Conservation (phyloP, 2,113 vertebrate genomes). For the Gymnobelideus leadbeateri region DNA sequence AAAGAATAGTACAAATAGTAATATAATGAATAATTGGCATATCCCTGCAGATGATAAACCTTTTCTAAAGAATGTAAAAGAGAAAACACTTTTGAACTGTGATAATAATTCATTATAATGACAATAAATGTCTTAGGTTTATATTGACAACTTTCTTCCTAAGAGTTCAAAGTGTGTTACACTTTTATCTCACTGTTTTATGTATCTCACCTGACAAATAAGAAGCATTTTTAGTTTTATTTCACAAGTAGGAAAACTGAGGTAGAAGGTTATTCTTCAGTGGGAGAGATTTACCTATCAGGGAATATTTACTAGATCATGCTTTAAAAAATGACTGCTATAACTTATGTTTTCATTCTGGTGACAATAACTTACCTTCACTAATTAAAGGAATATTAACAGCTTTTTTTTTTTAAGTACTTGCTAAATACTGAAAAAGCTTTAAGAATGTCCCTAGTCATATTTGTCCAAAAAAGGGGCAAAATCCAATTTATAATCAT, state of each 20-base stretch:
- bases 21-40: not conserved
- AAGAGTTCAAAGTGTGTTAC: conserved; percentile 24
- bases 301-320: not conserved
- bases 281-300: not conserved
- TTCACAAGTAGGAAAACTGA: not conserved
- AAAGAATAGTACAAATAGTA: conserved; percentile 28
- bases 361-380: not conserved
- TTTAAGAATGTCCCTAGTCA: not conserved
- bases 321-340: not conserved
- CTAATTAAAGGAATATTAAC: not conserved
- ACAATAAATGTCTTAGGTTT: not conserved
- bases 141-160: not conserved
- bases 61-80: not conserved
- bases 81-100: conserved; percentile 4
- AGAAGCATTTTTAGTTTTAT: not conserved
- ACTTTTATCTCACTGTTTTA: not conserved
- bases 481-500: not conserved
- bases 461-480: not conserved
- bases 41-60: not conserved
- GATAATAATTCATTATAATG: not conserved
- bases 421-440: not conserved
- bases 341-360: not conserved
- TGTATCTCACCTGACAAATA: not conserved
- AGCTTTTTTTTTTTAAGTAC: not conserved
- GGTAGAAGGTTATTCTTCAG: not conserved